Conservation (phyloP, 2,113 vertebrate species). For the Mormyrus iriodes region DNA sequence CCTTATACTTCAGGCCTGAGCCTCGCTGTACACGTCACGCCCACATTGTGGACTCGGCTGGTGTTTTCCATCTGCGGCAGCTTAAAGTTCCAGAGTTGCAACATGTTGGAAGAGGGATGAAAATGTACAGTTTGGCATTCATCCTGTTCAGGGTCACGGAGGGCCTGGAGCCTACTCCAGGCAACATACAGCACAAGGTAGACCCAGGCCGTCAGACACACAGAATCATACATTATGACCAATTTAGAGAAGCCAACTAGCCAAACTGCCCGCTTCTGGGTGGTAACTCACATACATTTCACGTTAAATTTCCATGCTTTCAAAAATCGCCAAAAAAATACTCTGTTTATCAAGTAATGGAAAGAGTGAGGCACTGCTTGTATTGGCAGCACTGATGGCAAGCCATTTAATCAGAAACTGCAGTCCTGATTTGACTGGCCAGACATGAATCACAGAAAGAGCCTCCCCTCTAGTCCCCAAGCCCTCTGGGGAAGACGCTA, state of each 20-base stretch:
- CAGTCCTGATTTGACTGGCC: constrained; percentile 49
- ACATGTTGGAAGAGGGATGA: background rate
- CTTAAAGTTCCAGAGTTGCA: background rate
- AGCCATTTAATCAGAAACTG: constrained; percentile 31
- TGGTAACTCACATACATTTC: background rate
- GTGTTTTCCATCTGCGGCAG: background rate
- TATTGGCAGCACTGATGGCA: constrained; percentile 21
- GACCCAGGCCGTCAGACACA: background rate
- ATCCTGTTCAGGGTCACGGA: background rate
- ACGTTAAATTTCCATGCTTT: background rate
- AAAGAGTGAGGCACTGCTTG: constrained; percentile 42
- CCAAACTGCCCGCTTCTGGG: background rate
- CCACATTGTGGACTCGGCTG: background rate
- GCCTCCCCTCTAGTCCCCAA: constrained; percentile 39
- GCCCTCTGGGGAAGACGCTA: constrained; percentile 45
- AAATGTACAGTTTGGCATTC: background rate
- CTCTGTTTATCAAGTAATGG: constrained; percentile 42
- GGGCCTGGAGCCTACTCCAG: background rate
- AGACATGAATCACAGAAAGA: constrained; percentile 32
- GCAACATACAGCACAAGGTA: background rate
- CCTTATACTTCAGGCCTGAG: background rate
- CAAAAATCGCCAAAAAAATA: background rate
- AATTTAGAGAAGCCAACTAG: background rate
- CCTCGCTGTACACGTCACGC: background rate
- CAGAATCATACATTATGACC: background rate